A percentile compares a stretch with the other conserved stretches of the same genome.
Evolutionary conservation across 2,888 invertebrate genomes (phyloP).

Genomic region (Poecilobothrus nobilitatus): DNA sequence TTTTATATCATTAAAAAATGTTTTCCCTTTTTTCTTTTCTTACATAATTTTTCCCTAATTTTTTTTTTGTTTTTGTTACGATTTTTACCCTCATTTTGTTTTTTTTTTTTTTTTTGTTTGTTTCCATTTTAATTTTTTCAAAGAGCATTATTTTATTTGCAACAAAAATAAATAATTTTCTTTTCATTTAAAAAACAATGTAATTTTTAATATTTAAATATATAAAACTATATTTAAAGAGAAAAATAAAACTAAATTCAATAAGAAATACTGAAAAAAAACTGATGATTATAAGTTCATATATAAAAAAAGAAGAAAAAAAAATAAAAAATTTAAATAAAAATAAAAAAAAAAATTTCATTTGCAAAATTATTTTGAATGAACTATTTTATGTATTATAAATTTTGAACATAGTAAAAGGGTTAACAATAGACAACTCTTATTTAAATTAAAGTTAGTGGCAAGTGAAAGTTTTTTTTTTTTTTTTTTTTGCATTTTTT

Average conservation of each 20-base stretch:
- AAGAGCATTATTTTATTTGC: too few species aligned
- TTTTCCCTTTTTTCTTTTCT: not conserved
- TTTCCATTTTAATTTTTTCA: too few species aligned
- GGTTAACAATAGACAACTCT: too few species aligned
- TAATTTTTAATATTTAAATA: not conserved
- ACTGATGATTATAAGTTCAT: not conserved
- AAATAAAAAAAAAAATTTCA: not conserved
- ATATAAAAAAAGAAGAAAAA: not conserved
- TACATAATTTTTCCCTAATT: too few species aligned
- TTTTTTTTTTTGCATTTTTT: not conserved
- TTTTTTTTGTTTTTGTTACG: too few species aligned
- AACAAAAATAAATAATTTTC: too few species aligned
- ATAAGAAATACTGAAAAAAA: not conserved
- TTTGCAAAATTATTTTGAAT: not conserved
- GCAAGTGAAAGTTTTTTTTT: not conserved
- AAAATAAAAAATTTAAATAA: not conserved
- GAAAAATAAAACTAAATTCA: not conserved
- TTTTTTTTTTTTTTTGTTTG: too few species aligned
- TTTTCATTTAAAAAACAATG: too few species aligned
- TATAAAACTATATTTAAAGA: too few species aligned
- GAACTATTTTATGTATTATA: not conserved
- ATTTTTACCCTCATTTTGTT: too few species aligned
- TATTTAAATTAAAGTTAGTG: not conserved
- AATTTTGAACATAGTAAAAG: too few species aligned
- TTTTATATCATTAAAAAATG: not conserved